These are phyloP conservation scores for Sitobion miscanthi DNA, from an alignment of 1,140 invertebrate genomes.

Conservation along the genomic window DNA sequence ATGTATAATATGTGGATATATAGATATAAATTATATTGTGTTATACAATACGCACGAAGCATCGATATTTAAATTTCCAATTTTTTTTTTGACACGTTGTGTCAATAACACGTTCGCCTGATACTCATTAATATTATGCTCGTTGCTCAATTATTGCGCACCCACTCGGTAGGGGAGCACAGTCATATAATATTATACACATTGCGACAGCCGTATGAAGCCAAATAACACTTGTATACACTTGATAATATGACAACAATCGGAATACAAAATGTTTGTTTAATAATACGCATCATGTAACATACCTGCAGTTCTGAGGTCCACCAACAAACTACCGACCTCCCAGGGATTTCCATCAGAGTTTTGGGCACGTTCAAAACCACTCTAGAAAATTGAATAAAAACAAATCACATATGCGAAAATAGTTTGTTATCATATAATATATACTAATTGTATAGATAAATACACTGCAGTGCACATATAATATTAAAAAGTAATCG, in stretches of 20 bases:
- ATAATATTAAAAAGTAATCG: not conserved
- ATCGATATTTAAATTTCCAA: not conserved
- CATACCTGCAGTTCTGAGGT: slow-evolving; percentile 14
- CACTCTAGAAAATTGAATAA: not conserved
- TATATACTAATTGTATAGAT: too few species aligned
- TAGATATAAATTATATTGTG: not conserved
- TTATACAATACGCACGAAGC: not conserved
- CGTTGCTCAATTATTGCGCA: not conserved
- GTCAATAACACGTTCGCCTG: not conserved
- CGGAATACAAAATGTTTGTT: not conserved
- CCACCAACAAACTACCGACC: slow-evolving; percentile 20
- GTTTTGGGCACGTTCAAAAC: not conserved
- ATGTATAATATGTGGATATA: too few species aligned
- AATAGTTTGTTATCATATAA: not conserved
- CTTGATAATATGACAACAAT: not conserved
- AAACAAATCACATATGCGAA: not conserved
- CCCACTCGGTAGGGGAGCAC: not conserved
- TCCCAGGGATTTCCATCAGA: not conserved
- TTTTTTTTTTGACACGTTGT: not conserved
- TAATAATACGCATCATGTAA: not conserved
- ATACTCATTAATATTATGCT: not conserved
- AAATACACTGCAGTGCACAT: not conserved
- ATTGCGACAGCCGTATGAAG: not conserved
- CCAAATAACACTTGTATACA: not conserved
- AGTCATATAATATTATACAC: not conserved